These are phyloP conservation scores for Tetrax tetrax DNA, from an alignment of 2,113 vertebrate species.

Conservation along the genomic window DNA sequence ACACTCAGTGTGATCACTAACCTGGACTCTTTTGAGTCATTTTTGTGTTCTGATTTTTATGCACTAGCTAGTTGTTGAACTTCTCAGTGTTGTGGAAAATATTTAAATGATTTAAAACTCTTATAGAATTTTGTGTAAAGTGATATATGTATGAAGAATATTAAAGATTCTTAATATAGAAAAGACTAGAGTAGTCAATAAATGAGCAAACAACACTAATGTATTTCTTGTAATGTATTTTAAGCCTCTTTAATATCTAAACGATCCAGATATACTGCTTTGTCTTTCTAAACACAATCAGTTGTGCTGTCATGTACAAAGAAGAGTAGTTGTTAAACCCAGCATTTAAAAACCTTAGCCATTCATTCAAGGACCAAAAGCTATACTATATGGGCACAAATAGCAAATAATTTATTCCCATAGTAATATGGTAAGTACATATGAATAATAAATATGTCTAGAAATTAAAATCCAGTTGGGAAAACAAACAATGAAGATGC, in stretches of 20 bases:
- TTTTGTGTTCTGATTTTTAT: neutral
- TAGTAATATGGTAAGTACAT: neutral
- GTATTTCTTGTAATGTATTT: constrained; percentile 15
- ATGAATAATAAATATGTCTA: neutral
- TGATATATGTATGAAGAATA: neutral
- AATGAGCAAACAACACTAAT: constrained; percentile 7
- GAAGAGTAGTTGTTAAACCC: neutral
- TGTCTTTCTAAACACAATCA: constrained; percentile 29
- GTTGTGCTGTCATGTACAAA: constrained; percentile 28
- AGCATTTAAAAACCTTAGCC: neutral
- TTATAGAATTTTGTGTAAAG: neutral
- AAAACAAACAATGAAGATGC: neutral
- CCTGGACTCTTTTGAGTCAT: neutral
- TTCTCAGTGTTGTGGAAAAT: neutral
- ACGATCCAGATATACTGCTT: neutral
- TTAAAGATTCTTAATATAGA: neutral
- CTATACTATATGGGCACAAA: neutral
- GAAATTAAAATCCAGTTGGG: neutral
- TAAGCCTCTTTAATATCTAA: constrained; percentile 29
- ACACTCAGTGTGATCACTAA: neutral
- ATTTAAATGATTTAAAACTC: neutral
- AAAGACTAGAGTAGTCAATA: neutral
- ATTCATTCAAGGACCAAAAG: neutral
- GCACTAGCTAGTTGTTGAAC: neutral
- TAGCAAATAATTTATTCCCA: neutral